Percentiles rank a stretch among this genome's conserved stretches.
These are phyloP conservation scores for Ivindomyrus marchei DNA, from an alignment of 2,113 vertebrate species.

Conservation along the genomic window DNA sequence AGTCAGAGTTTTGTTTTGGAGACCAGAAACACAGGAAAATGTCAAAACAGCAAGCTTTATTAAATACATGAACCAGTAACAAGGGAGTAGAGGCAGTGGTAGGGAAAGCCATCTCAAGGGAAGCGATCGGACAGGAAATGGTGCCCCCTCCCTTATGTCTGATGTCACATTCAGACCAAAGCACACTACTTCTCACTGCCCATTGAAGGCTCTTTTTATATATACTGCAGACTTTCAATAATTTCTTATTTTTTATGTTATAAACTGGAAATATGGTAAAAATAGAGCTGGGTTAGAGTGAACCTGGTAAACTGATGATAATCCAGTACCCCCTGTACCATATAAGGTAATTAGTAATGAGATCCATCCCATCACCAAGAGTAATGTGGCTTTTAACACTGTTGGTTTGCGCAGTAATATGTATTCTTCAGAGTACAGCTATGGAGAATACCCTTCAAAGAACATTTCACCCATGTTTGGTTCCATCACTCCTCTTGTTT, in stretches of 20 bases:
- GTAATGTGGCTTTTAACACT: not conserved
- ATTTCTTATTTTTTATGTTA: not conserved
- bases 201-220: not conserved
- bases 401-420: not conserved
- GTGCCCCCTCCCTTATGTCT: not conserved
- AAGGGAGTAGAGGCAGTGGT: not conserved
- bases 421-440: not conserved
- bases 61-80: not conserved
- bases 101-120: not conserved
- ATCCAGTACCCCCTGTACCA: not conserved
- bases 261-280: not conserved
- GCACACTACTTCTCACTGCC: not conserved
- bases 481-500: too few relatives aligned
- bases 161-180: not conserved
- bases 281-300: too few relatives aligned
- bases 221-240: not conserved
- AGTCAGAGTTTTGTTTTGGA: not conserved
- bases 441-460: not conserved
- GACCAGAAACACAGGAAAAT: not conserved
- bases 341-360: not conserved
- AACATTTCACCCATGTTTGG: not conserved
- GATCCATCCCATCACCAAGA: too few relatives aligned
- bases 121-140: not conserved
- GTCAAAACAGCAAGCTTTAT: not conserved
- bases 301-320: not conserved